Conservation (phyloP, 2,797 vertebrate species). For the Amniataba percoides region DNA sequence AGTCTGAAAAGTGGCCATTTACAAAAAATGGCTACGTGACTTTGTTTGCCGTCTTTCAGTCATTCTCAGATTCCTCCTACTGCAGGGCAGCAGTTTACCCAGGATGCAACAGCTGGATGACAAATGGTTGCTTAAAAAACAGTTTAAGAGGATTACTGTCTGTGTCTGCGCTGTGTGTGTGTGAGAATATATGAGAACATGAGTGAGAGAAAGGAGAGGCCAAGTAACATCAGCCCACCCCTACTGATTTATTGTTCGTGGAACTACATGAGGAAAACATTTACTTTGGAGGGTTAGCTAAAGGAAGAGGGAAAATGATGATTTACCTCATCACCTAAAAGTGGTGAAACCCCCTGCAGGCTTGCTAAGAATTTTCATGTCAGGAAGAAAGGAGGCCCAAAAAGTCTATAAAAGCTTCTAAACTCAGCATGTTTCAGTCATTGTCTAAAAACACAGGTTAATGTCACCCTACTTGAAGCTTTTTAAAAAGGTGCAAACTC, state of each 20-base stretch:
- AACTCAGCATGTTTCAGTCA: not conserved
- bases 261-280: conserved; percentile 69
- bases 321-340: conserved; percentile 66
- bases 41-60: conserved; percentile 42
- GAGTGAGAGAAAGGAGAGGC: conserved; percentile 61
- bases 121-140: conserved; percentile 81
- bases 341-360: conserved; percentile 32
- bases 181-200: conserved; percentile 56
- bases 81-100: conserved; percentile 53
- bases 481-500: not conserved
- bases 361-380: conserved; percentile 34
- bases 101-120: conserved; percentile 66
- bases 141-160: conserved; percentile 78
- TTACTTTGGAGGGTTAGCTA: conserved; percentile 52
- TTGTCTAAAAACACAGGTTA: conserved; percentile 10
- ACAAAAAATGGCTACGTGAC: conserved; percentile 36
- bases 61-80: conserved; percentile 37
- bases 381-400: not conserved
- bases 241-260: conserved; percentile 78
- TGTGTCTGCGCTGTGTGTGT: conserved; percentile 43
- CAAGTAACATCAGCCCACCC: conserved; percentile 67
- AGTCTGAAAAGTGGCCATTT: conserved; percentile 61
- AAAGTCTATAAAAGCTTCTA: not conserved
- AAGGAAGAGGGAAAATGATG: conserved; percentile 48
- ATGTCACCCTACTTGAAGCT: not conserved